Conservation (phyloP, 2,888 invertebrate species). For the Noctuana brunneofusca region DNA sequence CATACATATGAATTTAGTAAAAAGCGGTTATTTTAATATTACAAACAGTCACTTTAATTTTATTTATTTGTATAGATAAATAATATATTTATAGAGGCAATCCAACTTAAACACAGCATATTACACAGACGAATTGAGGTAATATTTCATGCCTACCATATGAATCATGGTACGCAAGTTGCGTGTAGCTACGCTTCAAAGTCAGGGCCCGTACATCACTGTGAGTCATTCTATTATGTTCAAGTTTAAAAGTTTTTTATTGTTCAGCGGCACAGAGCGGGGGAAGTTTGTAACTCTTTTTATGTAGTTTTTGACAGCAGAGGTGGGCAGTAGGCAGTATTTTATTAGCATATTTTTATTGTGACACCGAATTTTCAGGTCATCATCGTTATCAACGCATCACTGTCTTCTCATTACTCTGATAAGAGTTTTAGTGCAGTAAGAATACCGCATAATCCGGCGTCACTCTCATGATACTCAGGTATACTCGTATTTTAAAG, state of each 20-base stretch:
- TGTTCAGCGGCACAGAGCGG: conserved; percentile 11
- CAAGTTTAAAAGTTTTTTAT: conserved; percentile 25
- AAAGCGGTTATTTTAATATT: too few relatives aligned
- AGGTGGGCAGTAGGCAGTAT: background rate
- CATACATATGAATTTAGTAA: too few relatives aligned
- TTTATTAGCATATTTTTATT: background rate
- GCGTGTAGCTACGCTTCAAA: conserved; percentile 17
- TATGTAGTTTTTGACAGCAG: background rate
- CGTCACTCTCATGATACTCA: too few relatives aligned
- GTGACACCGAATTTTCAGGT: background rate
- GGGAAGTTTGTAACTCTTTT: conserved; percentile 15
- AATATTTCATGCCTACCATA: background rate
- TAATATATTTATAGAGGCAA: background rate
- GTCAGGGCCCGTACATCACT: conserved; percentile 16
- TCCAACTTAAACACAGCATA: background rate
- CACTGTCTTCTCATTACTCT: too few relatives aligned
- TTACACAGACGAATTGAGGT: conserved; percentile 1
- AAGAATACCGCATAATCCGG: too few relatives aligned
- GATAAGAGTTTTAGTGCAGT: too few relatives aligned
- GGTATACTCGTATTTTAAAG: too few relatives aligned
- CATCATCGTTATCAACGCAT: too few relatives aligned
- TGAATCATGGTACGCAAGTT: conserved; percentile 19
- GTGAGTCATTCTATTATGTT: conserved; percentile 31
- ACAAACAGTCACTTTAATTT: too few relatives aligned
- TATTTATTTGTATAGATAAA: too few relatives aligned